Conservation (phyloP, 2,113 vertebrate genomes). For the Prochilodus magdalenae region DNA sequence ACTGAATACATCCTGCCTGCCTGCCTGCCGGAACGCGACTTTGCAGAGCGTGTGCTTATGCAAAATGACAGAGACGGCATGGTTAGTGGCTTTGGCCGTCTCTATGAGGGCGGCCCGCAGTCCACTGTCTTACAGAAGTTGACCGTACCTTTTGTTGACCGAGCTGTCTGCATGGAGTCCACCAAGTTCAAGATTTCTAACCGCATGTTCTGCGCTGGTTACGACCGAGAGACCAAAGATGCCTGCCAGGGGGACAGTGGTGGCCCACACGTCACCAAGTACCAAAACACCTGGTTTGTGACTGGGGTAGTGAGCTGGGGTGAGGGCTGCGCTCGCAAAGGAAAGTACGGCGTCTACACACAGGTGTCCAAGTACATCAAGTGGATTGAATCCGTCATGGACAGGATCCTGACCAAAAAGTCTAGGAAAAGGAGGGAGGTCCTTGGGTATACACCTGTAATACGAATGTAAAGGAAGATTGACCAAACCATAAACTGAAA, state of each 20-base stretch:
- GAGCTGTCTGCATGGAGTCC: slow-evolving; percentile 83
- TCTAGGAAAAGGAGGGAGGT: slow-evolving; percentile 48
- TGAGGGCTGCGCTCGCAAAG: slow-evolving; percentile 88
- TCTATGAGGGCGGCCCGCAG: slow-evolving; percentile 71
- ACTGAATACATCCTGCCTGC: slow-evolving; percentile 81
- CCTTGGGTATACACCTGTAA: background rate
- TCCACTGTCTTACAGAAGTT: slow-evolving; percentile 82
- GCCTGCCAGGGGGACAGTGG: slow-evolving; percentile 96
- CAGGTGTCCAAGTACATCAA: slow-evolving; percentile 85
- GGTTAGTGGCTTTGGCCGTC: slow-evolving; percentile 90
- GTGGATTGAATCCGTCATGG: slow-evolving; percentile 80
- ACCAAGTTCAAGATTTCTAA: slow-evolving; percentile 76
- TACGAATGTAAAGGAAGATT: slow-evolving; percentile 14
- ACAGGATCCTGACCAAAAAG: slow-evolving; percentile 7
- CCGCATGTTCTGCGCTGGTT: slow-evolving; percentile 97
- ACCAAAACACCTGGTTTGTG: slow-evolving; percentile 82
- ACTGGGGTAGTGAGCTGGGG: slow-evolving; percentile 97
- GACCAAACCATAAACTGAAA: background rate
- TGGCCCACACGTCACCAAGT: slow-evolving; percentile 90
- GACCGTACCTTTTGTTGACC: slow-evolving; percentile 84
- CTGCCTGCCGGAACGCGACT: slow-evolving; percentile 84
- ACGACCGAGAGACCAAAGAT: slow-evolving; percentile 77
- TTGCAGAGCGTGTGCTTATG: slow-evolving; percentile 90
- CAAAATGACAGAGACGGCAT: slow-evolving; percentile 68
- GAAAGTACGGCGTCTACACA: slow-evolving; percentile 92